These are phyloP conservation scores for Craniophora ligustri DNA, from an alignment of 2,888 invertebrate genomes.

Conservation along the genomic window DNA sequence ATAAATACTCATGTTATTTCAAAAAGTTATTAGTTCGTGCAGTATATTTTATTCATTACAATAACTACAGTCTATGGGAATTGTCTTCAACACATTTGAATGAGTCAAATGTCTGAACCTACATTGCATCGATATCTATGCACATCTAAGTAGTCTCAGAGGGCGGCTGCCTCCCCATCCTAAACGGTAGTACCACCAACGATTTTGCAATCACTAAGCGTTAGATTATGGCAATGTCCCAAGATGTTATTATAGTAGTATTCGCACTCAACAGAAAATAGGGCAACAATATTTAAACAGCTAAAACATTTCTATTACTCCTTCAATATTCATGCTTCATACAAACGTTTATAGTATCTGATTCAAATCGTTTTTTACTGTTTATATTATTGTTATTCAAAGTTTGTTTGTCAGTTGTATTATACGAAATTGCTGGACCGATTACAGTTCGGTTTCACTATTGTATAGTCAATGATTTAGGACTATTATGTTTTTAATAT, in stretches of 20 bases:
- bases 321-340: constrained; percentile 45
- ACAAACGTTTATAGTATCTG: constrained; percentile 16
- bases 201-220: constrained; percentile 18
- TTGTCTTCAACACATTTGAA: background rate
- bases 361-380: constrained; percentile 5
- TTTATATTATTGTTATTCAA: constrained; percentile 10
- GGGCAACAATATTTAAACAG: constrained; percentile 30
- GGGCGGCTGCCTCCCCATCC: background rate
- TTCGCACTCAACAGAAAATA: constrained; percentile 22
- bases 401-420: constrained; percentile 4
- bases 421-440: constrained; percentile 16
- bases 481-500: constrained; percentile 12
- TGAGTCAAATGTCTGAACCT: background rate
- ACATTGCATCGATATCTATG: background rate
- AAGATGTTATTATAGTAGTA: constrained; percentile 21
- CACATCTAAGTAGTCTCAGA: too few species aligned
- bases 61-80: background rate
- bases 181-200: constrained; percentile 14
- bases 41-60: too few species aligned
- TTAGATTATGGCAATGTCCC: constrained; percentile 39
- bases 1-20: too few species aligned
- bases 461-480: constrained; percentile 13
- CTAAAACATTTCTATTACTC: constrained; percentile 37
- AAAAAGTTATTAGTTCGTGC: too few species aligned
- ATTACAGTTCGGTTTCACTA: constrained; percentile 4